phyloP scores from a whole-genome alignment of 1,140 invertebrate species.

The Pantala flavescens region DNA sequence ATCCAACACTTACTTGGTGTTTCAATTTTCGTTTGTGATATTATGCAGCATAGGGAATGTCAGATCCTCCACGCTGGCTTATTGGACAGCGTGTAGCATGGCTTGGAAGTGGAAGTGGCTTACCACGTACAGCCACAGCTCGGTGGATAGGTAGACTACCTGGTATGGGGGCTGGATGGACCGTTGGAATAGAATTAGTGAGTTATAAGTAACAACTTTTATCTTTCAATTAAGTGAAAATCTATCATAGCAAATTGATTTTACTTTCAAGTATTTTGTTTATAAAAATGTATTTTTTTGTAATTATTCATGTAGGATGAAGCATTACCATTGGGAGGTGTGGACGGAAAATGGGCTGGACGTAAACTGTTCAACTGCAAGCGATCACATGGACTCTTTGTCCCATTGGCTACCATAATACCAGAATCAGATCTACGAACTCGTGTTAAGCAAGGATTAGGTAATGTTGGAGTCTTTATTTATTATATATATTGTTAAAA shows the following conservation, averaged over 20 bases:
- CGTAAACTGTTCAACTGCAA: conserved; percentile 43
- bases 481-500: too few species aligned
- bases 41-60: neutral
- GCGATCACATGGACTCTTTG: conserved; percentile 44
- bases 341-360: conserved; percentile 29
- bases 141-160: conserved; percentile 44
- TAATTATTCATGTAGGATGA: conserved; percentile 27
- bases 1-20: too few species aligned
- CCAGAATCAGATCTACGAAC: conserved; percentile 35
- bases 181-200: conserved; percentile 49
- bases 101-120: conserved; percentile 39
- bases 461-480: neutral
- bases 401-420: conserved; percentile 43
- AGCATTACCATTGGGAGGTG: conserved; percentile 28
- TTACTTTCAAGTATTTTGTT: neutral
- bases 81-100: conserved; percentile 44
- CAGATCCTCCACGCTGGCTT: conserved; percentile 28
- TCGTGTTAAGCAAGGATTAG: neutral
- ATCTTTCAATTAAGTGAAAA: neutral
- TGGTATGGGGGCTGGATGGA: conserved; percentile 37
- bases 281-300: neutral
- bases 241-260: neutral
- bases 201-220: conserved; percentile 26
- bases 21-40: neutral
- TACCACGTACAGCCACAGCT: conserved; percentile 38